A percentile compares a stretch with the other conserved stretches of the same genome.
These are phyloP conservation scores for Halichondria panicea DNA, from an alignment of 37 sponge, comb jelly and placozoan species.

Conservation along the genomic window DNA sequence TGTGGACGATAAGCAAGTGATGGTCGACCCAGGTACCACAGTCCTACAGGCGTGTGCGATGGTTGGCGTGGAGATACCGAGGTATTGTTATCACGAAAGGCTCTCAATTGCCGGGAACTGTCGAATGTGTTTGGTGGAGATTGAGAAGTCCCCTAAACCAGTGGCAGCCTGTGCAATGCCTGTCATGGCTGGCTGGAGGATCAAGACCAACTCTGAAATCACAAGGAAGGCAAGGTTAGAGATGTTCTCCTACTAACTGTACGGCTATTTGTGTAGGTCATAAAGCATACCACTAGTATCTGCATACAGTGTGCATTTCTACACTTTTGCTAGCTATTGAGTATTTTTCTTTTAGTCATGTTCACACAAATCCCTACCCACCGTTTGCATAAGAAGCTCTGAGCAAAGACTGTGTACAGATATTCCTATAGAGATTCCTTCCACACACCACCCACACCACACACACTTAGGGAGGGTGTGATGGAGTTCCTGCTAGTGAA, in stretches of 20 bases:
- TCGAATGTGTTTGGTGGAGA: slow-evolving; percentile 97
- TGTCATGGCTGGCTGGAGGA: slow-evolving; percentile 87
- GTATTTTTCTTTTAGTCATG: too few relatives aligned
- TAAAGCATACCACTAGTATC: too few relatives aligned
- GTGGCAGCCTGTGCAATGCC: slow-evolving; percentile 97
- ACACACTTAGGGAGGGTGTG: slow-evolving; percentile 84
- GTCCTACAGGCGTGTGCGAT: slow-evolving; percentile 95
- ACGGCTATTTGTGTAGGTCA: too few relatives aligned
- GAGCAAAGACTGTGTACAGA: too few relatives aligned
- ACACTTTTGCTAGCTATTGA: too few relatives aligned
- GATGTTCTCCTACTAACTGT: too few relatives aligned
- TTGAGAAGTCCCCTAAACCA: slow-evolving; percentile 94
- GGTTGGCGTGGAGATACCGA: slow-evolving; percentile 93
- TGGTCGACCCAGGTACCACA: slow-evolving; percentile 89
- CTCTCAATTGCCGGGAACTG: slow-evolving; percentile 98
- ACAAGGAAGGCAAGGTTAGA: slow-evolving; percentile 84
- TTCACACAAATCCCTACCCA: too few relatives aligned
- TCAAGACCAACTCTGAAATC: slow-evolving; percentile 84
- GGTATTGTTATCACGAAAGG: slow-evolving; percentile 97
- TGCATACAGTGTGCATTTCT: too few relatives aligned
- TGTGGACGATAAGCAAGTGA: slow-evolving; percentile 81
- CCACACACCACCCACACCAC: too few relatives aligned
- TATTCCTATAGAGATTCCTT: too few relatives aligned
- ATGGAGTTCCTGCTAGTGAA: slow-evolving; percentile 99
- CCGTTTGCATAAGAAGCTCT: too few relatives aligned